Evolutionary conservation across 2,113 vertebrate genomes (phyloP).

Genomic region (Lamprologus lemairii): DNA sequence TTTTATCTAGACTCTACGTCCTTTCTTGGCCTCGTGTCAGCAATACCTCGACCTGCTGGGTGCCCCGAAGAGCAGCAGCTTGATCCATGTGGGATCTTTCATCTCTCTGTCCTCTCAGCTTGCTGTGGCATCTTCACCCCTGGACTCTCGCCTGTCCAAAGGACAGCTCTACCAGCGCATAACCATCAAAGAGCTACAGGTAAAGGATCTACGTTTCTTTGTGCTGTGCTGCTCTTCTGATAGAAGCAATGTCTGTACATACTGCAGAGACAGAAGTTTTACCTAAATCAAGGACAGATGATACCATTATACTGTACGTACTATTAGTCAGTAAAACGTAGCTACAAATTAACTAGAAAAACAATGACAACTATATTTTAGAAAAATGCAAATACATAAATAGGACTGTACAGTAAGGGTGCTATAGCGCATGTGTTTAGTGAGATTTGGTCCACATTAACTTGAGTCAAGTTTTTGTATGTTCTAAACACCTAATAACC

Average conservation of each 20-base stretch:
- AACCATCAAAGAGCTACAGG: conserved; percentile 81
- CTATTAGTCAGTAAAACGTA: background rate
- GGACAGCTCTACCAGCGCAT: conserved; percentile 72
- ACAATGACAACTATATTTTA: background rate
- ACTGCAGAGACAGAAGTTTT: background rate
- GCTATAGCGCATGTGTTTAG: background rate
- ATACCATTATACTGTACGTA: background rate
- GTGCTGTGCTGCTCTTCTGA: background rate
- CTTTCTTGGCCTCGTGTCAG: conserved; percentile 71
- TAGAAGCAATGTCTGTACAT: background rate
- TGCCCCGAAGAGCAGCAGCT: conserved; percentile 3
- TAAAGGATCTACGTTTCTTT: conserved; percentile 1
- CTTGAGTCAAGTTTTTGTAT: background rate
- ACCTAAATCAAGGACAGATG: background rate
- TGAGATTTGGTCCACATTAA: background rate
- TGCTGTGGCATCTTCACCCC: conserved; percentile 66
- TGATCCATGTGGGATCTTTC: conserved; percentile 63
- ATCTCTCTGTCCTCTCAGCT: conserved; percentile 81
- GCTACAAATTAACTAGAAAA: background rate
- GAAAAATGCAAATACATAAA: background rate
- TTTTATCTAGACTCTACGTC: conserved; percentile 51
- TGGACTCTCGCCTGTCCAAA: conserved; percentile 59
- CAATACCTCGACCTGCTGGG: conserved; percentile 74
- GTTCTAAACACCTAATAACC: background rate
- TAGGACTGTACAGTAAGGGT: background rate